These are phyloP conservation scores for Hippocampus kuda DNA, from an alignment of 2,797 vertebrate species.

Conservation along the genomic window DNA sequence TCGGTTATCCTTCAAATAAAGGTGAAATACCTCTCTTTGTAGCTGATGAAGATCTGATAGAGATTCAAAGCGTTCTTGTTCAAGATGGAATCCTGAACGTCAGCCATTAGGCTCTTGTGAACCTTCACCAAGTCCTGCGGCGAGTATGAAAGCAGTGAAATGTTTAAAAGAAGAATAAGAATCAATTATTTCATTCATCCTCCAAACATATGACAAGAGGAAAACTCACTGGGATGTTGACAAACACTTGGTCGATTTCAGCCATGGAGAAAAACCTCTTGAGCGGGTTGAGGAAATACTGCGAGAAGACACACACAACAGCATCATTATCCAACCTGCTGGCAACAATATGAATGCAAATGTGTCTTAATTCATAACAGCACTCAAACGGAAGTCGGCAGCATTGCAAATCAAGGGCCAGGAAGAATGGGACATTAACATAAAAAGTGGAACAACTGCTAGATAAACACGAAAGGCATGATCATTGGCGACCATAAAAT, in stretches of 20 bases:
- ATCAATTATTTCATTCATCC: neutral
- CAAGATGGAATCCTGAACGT: conserved; percentile 81
- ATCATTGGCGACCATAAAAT: neutral
- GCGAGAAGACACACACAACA: conserved; percentile 11
- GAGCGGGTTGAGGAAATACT: conserved; percentile 87
- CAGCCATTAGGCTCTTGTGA: conserved; percentile 78
- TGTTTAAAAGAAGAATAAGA: neutral
- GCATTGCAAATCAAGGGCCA: neutral
- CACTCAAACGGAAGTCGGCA: neutral
- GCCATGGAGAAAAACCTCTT: conserved; percentile 75
- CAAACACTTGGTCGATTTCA: conserved; percentile 82
- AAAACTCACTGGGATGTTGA: conserved; percentile 83
- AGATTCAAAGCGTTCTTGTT: conserved; percentile 85
- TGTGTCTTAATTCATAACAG: neutral
- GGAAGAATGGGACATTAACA: neutral
- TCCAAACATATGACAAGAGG: neutral
- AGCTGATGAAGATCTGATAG: conserved; percentile 83
- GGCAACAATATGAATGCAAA: neutral
- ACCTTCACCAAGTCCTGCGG: conserved; percentile 83
- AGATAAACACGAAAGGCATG: neutral
- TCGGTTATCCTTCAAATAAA: neutral
- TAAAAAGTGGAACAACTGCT: neutral
- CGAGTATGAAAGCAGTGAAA: neutral
- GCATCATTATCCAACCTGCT: conserved; percentile 3
- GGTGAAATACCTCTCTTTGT: conserved; percentile 81